Conservation (phyloP, 2,888 invertebrate genomes). For the Drosophila leonis region DNA sequence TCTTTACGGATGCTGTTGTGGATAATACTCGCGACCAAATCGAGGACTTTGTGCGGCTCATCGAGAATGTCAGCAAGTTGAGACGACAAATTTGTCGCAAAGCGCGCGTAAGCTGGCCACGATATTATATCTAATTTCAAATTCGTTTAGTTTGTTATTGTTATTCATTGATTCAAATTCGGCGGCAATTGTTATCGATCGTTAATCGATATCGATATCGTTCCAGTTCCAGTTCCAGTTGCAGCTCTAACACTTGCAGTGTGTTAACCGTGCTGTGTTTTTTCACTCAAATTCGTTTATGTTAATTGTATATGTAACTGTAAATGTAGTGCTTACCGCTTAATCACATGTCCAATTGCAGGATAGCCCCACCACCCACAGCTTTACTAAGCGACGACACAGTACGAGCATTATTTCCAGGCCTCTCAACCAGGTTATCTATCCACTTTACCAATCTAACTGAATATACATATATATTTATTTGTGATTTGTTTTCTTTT, state of each 20-base stretch:
- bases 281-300: conserved; percentile 14
- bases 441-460: conserved; percentile 49
- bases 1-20: conserved; percentile 88
- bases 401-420: conserved; percentile 88
- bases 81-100: conserved; percentile 91
- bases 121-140: conserved; percentile 5
- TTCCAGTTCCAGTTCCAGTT: conserved; percentile 29
- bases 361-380: conserved; percentile 87
- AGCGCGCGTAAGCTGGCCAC: conserved; percentile 89
- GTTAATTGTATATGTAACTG: conserved; percentile 24
- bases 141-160: conserved; percentile 26
- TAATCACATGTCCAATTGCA: conserved; percentile 82
- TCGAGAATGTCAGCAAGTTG: conserved; percentile 95
- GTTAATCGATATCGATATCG: conserved; percentile 26
- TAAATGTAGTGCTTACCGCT: conserved; percentile 61
- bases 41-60: conserved; percentile 92
- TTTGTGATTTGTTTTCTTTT: neutral
- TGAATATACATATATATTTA: conserved; percentile 5
- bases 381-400: conserved; percentile 91
- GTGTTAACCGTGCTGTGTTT: conserved; percentile 25
- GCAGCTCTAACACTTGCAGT: conserved; percentile 7
- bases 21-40: conserved; percentile 88
- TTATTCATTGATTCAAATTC: conserved; percentile 29
- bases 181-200: conserved; percentile 24
- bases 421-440: conserved; percentile 86